phyloP scores from a whole-genome alignment of 2,888 invertebrate species.

The Leptarthrus brevirostris region DNA sequence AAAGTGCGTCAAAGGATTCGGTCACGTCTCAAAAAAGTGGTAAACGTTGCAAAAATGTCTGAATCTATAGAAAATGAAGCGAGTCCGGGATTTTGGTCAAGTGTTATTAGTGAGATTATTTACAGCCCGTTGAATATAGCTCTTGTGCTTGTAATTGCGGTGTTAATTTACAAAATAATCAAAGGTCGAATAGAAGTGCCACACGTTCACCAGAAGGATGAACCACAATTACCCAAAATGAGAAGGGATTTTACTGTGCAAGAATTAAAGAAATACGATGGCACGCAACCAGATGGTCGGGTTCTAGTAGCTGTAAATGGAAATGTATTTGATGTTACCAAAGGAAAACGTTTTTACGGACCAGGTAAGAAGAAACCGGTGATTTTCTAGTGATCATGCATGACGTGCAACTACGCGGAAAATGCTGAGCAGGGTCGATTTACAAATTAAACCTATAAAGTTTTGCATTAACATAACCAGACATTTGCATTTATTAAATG shows the following conservation, averaged over 20 bases:
- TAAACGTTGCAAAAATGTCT: constrained; percentile 17
- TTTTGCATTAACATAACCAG: no score
- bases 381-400: constrained; percentile 54
- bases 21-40: neutral
- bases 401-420: constrained; percentile 9
- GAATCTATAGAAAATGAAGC: constrained; percentile 1
- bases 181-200: constrained; percentile 69
- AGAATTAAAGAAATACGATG: constrained; percentile 88
- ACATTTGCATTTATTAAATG: neutral
- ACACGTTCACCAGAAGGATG: constrained; percentile 63
- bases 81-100: constrained; percentile 62
- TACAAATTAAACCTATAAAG: neutral
- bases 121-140: constrained; percentile 78
- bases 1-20: neutral
- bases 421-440: no score
- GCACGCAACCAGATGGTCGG: constrained; percentile 85
- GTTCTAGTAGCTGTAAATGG: constrained; percentile 94
- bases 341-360: constrained; percentile 91
- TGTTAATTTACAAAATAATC: constrained; percentile 81
- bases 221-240: constrained; percentile 81
- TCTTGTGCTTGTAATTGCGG: constrained; percentile 75
- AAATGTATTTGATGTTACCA: constrained; percentile 94
- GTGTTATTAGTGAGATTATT: constrained; percentile 73
- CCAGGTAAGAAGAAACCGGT: constrained; percentile 76
- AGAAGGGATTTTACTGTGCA: constrained; percentile 90